These are phyloP conservation scores for Heliocidaris tuberculata DNA, from an alignment of 35 echinoderm and acorn worm species.

Conservation along the genomic window DNA sequence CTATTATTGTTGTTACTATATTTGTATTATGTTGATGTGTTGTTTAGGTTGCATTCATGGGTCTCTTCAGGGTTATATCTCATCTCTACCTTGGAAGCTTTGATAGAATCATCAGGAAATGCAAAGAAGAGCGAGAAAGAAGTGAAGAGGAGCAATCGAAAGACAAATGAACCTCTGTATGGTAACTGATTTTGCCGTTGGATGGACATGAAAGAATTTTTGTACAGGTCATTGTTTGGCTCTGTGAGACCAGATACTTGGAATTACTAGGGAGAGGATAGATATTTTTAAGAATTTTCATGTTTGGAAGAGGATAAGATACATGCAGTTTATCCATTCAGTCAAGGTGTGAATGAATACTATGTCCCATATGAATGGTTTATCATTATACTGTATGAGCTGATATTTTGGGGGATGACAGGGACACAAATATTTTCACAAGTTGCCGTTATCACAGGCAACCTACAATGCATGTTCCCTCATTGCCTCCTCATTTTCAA, in stretches of 20 bases:
- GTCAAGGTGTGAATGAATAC: too few relatives aligned
- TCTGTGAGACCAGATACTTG: neutral
- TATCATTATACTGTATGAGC: too few relatives aligned
- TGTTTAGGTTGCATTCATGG: slow-evolving; percentile 53
- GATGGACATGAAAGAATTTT: neutral
- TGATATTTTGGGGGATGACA: too few relatives aligned
- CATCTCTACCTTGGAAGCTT: slow-evolving; percentile 49
- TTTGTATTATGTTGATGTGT: neutral
- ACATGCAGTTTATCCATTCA: too few relatives aligned
- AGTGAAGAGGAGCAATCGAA: neutral
- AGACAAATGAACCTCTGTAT: neutral
- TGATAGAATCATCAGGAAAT: slow-evolving; percentile 46
- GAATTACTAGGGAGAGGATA: neutral
- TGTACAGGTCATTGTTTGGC: neutral
- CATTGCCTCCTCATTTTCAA: too few relatives aligned
- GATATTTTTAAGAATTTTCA: neutral
- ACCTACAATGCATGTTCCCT: too few relatives aligned
- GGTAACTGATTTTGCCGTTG: neutral
- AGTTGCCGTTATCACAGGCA: too few relatives aligned
- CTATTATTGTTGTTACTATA: too few relatives aligned
- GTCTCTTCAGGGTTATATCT: slow-evolving; percentile 49
- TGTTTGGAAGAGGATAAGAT: neutral
- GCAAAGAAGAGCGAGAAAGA: slow-evolving; percentile 30
- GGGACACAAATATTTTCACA: too few relatives aligned
- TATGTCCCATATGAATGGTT: too few relatives aligned